phyloP scores from a whole-genome alignment of 1,140 invertebrate species.

The Ooceraea biroi region DNA sequence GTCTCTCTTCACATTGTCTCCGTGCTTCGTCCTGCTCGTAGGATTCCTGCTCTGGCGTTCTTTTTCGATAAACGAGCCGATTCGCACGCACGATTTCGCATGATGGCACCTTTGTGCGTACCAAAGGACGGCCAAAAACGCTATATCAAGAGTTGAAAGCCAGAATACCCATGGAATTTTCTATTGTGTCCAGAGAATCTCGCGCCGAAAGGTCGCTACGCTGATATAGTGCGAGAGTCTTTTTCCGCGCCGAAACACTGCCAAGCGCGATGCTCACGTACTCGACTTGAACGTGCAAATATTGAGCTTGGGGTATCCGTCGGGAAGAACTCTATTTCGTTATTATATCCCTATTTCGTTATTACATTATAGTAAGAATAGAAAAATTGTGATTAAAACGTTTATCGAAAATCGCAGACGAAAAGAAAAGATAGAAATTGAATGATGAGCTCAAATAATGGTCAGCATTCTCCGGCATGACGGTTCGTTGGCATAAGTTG shows the following conservation, averaged over 20 bases:
- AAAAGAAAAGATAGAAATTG: neutral
- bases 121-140: conserved; percentile 7
- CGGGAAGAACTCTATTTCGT: too few relatives aligned
- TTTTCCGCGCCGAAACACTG: conserved; percentile 4
- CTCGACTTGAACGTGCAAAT: neutral
- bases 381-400: too few relatives aligned
- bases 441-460: neutral
- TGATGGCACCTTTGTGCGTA: conserved; percentile 15
- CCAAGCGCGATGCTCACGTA: neutral
- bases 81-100: conserved; percentile 43
- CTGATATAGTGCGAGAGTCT: conserved; percentile 15
- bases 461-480: neutral
- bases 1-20: neutral
- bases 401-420: neutral
- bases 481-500: neutral
- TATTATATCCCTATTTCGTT: too few relatives aligned
- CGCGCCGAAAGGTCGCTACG: conserved; percentile 5
- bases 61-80: conserved; percentile 24
- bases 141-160: conserved; percentile 41
- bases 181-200: conserved; percentile 33
- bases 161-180: conserved; percentile 42
- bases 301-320: too few relatives aligned
- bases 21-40: neutral
- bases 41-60: too few relatives aligned
- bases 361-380: too few relatives aligned